Conservation (phyloP, 2,113 vertebrate genomes). For the Campylorhamphus procurvoides region DNA sequence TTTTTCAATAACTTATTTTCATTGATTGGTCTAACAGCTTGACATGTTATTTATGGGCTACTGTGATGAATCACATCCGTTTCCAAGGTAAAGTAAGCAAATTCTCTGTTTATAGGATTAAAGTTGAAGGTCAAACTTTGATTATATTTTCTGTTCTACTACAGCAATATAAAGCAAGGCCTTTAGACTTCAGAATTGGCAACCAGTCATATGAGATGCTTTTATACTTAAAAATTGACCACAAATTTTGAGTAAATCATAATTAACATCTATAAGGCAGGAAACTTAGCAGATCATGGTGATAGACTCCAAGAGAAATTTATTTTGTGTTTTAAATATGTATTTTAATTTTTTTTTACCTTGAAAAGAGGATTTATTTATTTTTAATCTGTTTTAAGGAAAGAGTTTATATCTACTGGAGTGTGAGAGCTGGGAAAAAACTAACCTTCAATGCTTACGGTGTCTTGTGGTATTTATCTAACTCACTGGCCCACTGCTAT, state of each 20-base stretch:
- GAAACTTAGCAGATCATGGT: background rate
- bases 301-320: background rate
- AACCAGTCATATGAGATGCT: conserved; percentile 52
- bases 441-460: conserved; percentile 19
- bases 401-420: background rate
- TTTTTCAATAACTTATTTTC: conserved; percentile 78
- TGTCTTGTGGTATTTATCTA: conserved; percentile 68
- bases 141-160: conserved; percentile 73
- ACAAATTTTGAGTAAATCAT: conserved; percentile 43
- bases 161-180: conserved; percentile 62
- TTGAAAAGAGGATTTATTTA: conserved; percentile 6
- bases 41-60: conserved; percentile 79
- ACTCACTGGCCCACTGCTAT: conserved; percentile 42
- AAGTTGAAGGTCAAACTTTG: conserved; percentile 74
- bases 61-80: conserved; percentile 75
- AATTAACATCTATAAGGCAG: conserved; percentile 16
- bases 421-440: conserved; percentile 41
- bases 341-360: background rate
- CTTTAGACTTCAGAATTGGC: conserved; percentile 62
- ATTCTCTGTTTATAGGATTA: conserved; percentile 78
- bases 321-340: background rate
- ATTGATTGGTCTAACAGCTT: conserved; percentile 75
- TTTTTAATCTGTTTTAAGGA: conserved; percentile 36
- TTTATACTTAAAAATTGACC: conserved; percentile 67
- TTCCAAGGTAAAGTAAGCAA: conserved; percentile 78